Conservation (phyloP, 1,140 invertebrate genomes). For the Paracyclopina nana region DNA sequence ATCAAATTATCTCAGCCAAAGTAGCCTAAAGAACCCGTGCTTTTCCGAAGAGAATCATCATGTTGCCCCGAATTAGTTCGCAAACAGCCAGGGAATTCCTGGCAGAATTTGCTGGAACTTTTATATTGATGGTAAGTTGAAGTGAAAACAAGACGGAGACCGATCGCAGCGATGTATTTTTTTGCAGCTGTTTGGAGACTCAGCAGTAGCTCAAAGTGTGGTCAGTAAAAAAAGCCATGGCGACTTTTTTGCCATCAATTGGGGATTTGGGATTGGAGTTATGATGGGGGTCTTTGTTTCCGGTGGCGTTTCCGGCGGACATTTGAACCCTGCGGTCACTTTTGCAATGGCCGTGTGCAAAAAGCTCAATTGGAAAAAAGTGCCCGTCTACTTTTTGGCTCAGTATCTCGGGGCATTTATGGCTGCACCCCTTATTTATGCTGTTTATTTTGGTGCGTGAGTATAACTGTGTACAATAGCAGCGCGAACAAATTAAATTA, state of each 20-base stretch:
- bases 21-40: too few species aligned
- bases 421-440: conserved; percentile 29
- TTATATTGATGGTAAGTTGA: neutral
- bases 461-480: too few species aligned
- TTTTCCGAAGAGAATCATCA: too few species aligned
- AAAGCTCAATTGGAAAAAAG: conserved; percentile 15
- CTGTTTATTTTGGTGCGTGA: conserved; percentile 27
- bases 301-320: conserved; percentile 30
- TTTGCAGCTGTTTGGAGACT: conserved; percentile 9
- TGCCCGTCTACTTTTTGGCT: conserved; percentile 31
- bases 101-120: conserved; percentile 11
- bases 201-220: conserved; percentile 2
- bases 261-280: conserved; percentile 27
- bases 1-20: too few species aligned
- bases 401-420: conserved; percentile 36
- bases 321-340: conserved; percentile 37
- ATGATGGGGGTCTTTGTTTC: conserved; percentile 26
- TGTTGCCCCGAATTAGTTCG: too few species aligned
- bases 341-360: conserved; percentile 25
- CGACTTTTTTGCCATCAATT: conserved; percentile 23
- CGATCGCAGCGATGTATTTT: too few species aligned
- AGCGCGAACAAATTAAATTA: too few species aligned
- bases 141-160: too few species aligned
- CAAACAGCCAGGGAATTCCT: conserved; percentile 10
- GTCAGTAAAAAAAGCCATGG: neutral